Percentiles rank a stretch among this genome's conserved stretches.
phyloP scores from a whole-genome alignment of 30 jellyfish, hydroid and myxozoan species.

The Cassiopea xamachana region DNA sequence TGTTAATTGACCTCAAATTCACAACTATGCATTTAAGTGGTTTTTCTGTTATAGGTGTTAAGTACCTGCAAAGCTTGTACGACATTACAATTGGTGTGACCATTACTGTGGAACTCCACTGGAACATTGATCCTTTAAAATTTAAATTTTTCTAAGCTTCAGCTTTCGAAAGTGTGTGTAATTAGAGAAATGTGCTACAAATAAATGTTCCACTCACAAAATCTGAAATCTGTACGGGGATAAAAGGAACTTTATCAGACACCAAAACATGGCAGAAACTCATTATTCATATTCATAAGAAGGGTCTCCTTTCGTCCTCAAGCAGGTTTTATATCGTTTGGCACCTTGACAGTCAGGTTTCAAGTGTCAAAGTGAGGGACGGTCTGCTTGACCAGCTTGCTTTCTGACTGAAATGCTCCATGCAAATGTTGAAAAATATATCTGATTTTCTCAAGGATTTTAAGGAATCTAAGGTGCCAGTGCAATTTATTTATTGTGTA shows the following conservation, averaged over 20 bases:
- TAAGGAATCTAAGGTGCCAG: not conserved
- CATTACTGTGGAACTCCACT: not conserved
- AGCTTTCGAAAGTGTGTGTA: not conserved
- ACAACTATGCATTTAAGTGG: constrained; percentile 37
- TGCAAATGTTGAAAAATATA: not conserved
- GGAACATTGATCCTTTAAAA: not conserved
- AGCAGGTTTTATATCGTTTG: constrained; percentile 37
- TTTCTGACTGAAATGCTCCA: too few species aligned
- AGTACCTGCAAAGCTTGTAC: constrained; percentile 33
- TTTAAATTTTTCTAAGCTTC: not conserved
- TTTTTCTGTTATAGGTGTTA: constrained; percentile 6
- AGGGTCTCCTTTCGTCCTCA: constrained; percentile 16
- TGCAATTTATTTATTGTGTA: too few species aligned
- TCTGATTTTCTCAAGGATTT: not conserved
- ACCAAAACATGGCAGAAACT: constrained; percentile 6
- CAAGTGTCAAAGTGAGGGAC: constrained; percentile 17
- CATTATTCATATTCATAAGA: not conserved
- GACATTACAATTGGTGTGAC: constrained; percentile 15
- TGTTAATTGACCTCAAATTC: constrained; percentile 37
- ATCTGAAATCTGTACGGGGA: not conserved
- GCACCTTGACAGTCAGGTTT: constrained; percentile 36
- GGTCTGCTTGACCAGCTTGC: constrained; percentile 19
- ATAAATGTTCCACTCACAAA: not conserved
- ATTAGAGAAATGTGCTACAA: not conserved
- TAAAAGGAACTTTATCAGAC: not conserved